Evolutionary conservation across 2,113 vertebrate genomes (phyloP).

Genomic region (Herpetotheres cachinnans): DNA sequence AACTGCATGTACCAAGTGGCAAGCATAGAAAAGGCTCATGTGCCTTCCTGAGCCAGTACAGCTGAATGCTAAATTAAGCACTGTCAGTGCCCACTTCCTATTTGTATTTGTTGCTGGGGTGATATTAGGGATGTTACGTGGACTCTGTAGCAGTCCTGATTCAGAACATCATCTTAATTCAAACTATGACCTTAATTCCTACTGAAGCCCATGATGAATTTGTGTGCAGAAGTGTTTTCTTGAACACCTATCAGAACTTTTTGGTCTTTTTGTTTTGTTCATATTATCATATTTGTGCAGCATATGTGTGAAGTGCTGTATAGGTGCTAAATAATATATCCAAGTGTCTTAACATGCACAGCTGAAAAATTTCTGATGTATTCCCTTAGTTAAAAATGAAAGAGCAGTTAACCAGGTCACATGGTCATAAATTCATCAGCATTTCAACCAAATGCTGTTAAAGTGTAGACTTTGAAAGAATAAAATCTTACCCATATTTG

Average conservation of each 20-base stretch:
- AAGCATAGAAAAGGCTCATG: neutral
- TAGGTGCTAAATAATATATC: neutral
- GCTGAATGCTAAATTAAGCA: neutral
- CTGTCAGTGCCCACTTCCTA: neutral
- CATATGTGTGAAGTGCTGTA: neutral
- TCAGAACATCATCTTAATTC: neutral
- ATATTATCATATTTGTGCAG: neutral
- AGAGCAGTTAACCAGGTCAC: neutral
- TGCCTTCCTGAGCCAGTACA: neutral
- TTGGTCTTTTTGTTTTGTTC: neutral
- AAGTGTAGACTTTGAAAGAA: neutral
- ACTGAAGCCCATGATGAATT: neutral
- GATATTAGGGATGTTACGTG: neutral
- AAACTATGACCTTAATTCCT: neutral
- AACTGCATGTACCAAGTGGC: fast-evolving
- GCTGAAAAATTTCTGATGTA: neutral
- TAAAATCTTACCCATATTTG: neutral
- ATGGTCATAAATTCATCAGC: neutral
- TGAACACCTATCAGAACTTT: neutral
- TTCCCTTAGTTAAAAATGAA: neutral
- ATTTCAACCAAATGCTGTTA: neutral
- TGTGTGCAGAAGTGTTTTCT: neutral
- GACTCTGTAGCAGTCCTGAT: neutral
- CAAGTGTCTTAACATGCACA: neutral
- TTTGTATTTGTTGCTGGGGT: neutral